phyloP scores from a whole-genome alignment of 2,797 vertebrate species.

The Zalophus californianus region DNA sequence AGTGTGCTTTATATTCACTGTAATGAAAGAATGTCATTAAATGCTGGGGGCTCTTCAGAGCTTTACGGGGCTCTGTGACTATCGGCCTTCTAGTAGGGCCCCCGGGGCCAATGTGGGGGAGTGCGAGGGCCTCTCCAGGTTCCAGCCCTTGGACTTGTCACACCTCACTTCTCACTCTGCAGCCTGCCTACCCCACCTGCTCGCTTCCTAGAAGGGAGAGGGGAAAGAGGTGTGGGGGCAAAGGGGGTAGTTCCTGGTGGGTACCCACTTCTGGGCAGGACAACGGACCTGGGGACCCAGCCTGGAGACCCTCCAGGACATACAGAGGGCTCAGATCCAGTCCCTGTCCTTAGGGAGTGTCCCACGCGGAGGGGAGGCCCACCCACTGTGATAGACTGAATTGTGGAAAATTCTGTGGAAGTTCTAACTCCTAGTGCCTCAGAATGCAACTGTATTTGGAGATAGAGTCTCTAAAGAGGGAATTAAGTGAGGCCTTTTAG shows the following conservation, averaged over 20 bases:
- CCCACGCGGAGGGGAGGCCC: neutral
- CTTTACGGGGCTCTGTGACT: neutral
- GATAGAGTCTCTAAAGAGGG: neutral
- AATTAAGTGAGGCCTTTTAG: neutral
- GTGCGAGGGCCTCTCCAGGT: neutral
- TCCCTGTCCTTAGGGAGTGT: neutral
- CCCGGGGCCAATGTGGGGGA: neutral
- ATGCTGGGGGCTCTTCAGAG: neutral
- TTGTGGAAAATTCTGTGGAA: neutral
- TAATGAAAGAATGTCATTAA: neutral
- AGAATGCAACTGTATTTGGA: neutral
- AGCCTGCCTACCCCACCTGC: accelerated
- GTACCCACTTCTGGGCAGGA: neutral
- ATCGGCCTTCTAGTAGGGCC: neutral
- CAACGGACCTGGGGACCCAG: neutral
- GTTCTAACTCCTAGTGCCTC: neutral
- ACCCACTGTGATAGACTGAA: neutral
- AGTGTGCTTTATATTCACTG: no score
- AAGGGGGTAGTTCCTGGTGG: neutral
- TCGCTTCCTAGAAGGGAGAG: accelerated
- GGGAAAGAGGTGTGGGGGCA: neutral
- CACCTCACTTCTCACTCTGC: no score
- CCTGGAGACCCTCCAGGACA: neutral
- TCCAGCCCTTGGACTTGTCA: neutral
- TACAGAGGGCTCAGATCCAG: neutral